Evolutionary conservation across 2,797 vertebrate species (phyloP), one percentile per base, ranked within the genome.

Genomic region (Bradypodion pumilum): DNA sequence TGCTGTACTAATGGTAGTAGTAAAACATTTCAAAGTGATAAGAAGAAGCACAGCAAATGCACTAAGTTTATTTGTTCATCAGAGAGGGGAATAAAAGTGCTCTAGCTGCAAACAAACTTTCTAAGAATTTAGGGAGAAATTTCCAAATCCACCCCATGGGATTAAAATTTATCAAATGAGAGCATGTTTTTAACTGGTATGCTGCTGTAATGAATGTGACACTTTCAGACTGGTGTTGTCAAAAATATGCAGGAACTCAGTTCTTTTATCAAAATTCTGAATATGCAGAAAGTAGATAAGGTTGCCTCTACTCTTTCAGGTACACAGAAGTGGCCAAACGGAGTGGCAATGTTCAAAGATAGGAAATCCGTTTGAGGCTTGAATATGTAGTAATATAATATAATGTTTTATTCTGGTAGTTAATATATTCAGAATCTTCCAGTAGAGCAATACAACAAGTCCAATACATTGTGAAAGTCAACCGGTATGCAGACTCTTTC

Each of bases 1-100:
- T 91, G 66, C 87, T 87, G 35, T 83, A 56, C 46, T 83, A 56
- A 44, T 82, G 80, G 80, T n/a, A 27, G 42, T 72, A 82, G 72
- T 29, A 91, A 78, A 88, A 88, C 65, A 77, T 0, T 82, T 81
- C 68, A 87, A 86, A 56, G 2, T 5, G 49, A 73, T 85, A 35
- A 79, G 59, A 65, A 90, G 42, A 8, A 72, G 56, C 0, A 0
- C 1, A 68, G 68, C 25, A 63, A 69, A 2, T 81, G 66, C 35
- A 27, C 70, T 46, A 63, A 70, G 32, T 70, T 80, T 0, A 49
- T 63, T 83, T 81, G 25, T 78, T 35, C 63, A 40, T n/a, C 46
- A 52, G 59, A 13, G 52, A 12, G 52, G 52, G 16, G 1, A 72
- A 85, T 32, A 0, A 68, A 7, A 90, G 40, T 46, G 46, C 4